phyloP scores from a whole-genome alignment of 2,113 vertebrate genomes.

The Sprattus sprattus region DNA sequence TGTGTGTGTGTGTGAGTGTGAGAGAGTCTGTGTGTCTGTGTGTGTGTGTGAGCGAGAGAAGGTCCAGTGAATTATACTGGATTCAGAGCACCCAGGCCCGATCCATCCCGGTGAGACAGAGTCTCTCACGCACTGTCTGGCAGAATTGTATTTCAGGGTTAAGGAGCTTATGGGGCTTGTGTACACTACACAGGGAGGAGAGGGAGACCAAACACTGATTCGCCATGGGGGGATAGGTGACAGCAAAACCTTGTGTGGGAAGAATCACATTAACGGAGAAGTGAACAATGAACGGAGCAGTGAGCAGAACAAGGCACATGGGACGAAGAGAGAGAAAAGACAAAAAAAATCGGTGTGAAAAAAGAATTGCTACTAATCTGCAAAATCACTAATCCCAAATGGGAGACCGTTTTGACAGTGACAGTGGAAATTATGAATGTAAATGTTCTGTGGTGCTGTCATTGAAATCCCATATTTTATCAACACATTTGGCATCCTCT shows the following conservation, averaged over 20 bases:
- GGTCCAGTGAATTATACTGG: constrained; percentile 54
- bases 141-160: constrained; percentile 60
- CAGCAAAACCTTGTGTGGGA: constrained; percentile 45
- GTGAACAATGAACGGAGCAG: background rate
- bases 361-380: background rate
- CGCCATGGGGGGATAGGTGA: constrained; percentile 43
- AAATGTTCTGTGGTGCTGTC: background rate
- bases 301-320: background rate
- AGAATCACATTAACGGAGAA: constrained; percentile 61
- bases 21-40: background rate
- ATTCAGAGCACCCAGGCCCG: constrained; percentile 51
- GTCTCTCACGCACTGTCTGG: constrained; percentile 53
- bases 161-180: constrained; percentile 68
- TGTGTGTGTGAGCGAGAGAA: background rate
- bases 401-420: background rate
- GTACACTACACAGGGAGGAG: constrained; percentile 46
- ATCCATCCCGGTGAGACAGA: constrained; percentile 26
- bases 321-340: background rate
- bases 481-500: background rate
- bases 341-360: background rate
- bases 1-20: no score
- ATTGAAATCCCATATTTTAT: constrained; percentile 5
- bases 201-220: constrained; percentile 58
- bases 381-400: background rate
- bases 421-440: constrained; percentile 7